Conservation (phyloP, 2,888 invertebrate species). For the Watsonalla binaria region DNA sequence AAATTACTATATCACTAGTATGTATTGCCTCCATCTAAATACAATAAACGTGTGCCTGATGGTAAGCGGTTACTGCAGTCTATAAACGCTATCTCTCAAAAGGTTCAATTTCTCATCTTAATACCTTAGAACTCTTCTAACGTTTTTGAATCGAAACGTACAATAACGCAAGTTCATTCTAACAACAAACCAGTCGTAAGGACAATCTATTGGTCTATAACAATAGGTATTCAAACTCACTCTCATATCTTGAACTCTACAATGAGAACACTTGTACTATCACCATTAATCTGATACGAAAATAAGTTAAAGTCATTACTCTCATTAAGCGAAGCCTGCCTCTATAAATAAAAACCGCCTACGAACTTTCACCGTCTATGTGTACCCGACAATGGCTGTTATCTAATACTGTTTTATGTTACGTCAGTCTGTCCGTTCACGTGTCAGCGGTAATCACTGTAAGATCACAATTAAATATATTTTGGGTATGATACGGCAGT, state of each 20-base stretch:
- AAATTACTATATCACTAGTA: too few species aligned
- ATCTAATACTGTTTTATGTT: conserved; percentile 14
- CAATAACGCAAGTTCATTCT: too few species aligned
- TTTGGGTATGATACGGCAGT: not conserved
- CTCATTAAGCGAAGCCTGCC: conserved; percentile 15
- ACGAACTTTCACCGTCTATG: conserved; percentile 43
- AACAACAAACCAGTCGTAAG: too few species aligned
- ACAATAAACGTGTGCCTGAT: too few species aligned
- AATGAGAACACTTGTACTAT: not conserved
- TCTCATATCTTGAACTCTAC: not conserved
- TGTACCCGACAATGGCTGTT: conserved; percentile 14
- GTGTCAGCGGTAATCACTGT: conserved; percentile 15
- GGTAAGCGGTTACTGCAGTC: too few species aligned
- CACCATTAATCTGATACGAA: not conserved
- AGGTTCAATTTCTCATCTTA: too few species aligned
- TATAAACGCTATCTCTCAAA: too few species aligned
- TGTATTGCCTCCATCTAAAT: too few species aligned
- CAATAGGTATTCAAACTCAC: conserved; percentile 2
- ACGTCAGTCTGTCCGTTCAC: conserved; percentile 11
- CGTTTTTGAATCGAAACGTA: too few species aligned
- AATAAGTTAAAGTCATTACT: conserved; percentile 3
- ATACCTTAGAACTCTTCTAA: too few species aligned
- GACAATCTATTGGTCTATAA: not conserved
- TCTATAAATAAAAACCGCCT: conserved; percentile 17
- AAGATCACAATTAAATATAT: conserved; percentile 8